Conservation (phyloP, 2,888 invertebrate species). For the Netelia fuscicornis region DNA sequence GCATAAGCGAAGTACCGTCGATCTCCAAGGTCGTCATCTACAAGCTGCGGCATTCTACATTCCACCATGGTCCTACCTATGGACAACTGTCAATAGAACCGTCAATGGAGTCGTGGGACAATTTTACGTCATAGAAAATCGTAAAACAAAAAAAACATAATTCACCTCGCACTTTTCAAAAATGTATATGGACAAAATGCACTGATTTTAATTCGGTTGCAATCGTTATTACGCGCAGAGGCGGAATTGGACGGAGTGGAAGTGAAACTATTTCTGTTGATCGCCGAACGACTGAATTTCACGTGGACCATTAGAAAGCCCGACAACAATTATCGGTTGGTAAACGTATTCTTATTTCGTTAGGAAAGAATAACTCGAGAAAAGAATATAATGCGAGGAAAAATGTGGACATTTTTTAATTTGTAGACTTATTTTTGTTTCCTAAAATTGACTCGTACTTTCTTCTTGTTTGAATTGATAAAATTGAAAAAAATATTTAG, state of each 20-base stretch:
- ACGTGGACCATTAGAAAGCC: constrained; percentile 77
- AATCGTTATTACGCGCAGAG: constrained; percentile 65
- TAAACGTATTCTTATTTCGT: not conserved
- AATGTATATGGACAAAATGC: not conserved
- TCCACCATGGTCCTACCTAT: constrained; percentile 78
- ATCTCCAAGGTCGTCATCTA: constrained; percentile 76
- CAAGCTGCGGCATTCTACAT: constrained; percentile 74
- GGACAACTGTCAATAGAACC: constrained; percentile 71
- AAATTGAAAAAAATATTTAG: constrained; percentile 67
- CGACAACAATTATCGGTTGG: constrained; percentile 62
- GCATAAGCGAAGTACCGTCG: constrained; percentile 63
- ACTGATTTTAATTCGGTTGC: not conserved
- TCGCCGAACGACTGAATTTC: constrained; percentile 80
- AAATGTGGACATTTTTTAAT: not conserved
- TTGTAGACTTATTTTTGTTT: not conserved
- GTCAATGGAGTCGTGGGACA: constrained; percentile 73
- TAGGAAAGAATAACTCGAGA: too few species aligned
- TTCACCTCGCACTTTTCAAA: constrained; percentile 4
- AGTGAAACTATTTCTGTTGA: constrained; percentile 75
- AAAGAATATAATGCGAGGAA: too few species aligned
- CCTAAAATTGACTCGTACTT: not conserved
- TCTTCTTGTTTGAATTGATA: not conserved
- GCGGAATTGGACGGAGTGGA: constrained; percentile 80
- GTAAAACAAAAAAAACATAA: constrained; percentile 67
- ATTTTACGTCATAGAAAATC: constrained; percentile 72